Conservation (phyloP, 2,113 vertebrate genomes). For the Climacteris rufus region DNA sequence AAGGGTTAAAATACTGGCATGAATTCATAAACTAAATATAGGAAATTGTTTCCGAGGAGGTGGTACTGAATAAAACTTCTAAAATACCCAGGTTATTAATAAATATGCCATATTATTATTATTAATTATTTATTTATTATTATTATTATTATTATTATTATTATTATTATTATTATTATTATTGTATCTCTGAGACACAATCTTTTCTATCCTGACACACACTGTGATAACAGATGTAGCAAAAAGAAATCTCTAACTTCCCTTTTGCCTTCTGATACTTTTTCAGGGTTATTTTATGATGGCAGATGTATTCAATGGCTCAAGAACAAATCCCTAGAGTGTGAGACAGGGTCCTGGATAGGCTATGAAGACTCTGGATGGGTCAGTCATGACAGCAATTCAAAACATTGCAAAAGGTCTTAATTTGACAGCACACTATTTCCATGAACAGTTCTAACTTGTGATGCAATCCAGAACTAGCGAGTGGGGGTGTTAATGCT, state of each 20-base stretch:
- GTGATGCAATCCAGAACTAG: not conserved
- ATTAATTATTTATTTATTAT: not conserved
- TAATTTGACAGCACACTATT: not conserved
- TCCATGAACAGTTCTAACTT: not conserved
- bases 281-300: not conserved
- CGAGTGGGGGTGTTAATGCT: fast-evolving
- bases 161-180: not conserved
- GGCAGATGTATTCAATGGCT: not conserved
- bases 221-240: not conserved
- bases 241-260: not conserved
- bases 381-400: not conserved
- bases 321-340: not conserved
- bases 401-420: not conserved
- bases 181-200: not conserved
- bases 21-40: not conserved
- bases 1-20: not conserved
- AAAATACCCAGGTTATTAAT: not conserved
- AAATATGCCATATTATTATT: not conserved
- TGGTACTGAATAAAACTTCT: not conserved
- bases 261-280: not conserved
- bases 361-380: fast-evolving
- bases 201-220: not conserved
- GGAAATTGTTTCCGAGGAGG: not conserved
- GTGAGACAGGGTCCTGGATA: not conserved
- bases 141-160: too few species aligned